phyloP scores from a whole-genome alignment of 2,113 vertebrate species.

The Osmerus eperlanus region DNA sequence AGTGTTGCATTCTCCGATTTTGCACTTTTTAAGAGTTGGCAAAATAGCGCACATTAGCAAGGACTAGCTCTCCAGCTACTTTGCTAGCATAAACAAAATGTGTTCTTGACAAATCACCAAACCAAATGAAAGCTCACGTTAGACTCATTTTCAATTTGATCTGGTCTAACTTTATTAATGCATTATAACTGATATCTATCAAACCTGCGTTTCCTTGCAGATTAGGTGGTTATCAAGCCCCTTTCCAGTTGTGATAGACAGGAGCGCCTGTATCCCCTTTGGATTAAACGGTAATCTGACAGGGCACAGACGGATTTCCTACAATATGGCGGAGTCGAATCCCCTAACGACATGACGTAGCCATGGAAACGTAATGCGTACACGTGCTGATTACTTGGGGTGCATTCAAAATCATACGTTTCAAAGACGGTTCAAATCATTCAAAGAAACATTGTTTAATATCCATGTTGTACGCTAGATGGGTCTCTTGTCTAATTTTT shows the following conservation, averaged over 20 bases:
- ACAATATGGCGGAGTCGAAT: slow-evolving; percentile 69
- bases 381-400: slow-evolving; percentile 43
- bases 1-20: neutral
- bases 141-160: slow-evolving; percentile 37
- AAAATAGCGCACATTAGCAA: neutral
- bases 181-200: too few species aligned
- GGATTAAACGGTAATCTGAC: slow-evolving; percentile 75
- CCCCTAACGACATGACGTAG: slow-evolving; percentile 54
- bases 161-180: too few species aligned
- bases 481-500: neutral
- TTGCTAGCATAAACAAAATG: too few species aligned
- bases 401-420: slow-evolving; percentile 26
- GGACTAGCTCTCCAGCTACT: too few species aligned
- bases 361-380: slow-evolving; percentile 53
- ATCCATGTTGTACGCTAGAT: neutral
- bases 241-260: slow-evolving; percentile 22
- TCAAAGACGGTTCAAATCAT: neutral
- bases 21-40: slow-evolving; percentile 15
- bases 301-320: slow-evolving; percentile 66
- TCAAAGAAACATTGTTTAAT: neutral
- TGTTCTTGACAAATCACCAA: neutral
- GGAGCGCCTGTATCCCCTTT: slow-evolving; percentile 44
- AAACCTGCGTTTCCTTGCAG: neutral
- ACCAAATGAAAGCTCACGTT: slow-evolving; percentile 8
- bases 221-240: slow-evolving; percentile 5